Conservation (phyloP, 2,113 vertebrate species). For the Nyctibius bracteatus region DNA sequence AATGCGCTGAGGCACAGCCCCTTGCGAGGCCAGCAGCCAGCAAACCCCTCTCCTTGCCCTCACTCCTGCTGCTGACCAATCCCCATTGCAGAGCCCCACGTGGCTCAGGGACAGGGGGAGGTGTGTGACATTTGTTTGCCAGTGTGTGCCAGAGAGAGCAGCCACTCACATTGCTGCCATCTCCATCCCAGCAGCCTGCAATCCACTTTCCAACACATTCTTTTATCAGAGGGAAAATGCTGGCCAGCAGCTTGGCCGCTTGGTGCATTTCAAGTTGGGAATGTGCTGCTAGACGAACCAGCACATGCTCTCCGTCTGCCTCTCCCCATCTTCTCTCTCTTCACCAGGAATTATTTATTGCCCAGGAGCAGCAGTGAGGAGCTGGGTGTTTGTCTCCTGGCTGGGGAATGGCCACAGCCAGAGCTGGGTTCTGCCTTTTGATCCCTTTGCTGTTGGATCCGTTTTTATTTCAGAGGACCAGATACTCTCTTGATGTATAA, state of each 20-base stretch:
- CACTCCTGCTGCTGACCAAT: not conserved
- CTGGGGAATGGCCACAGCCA: rapidly evolving
- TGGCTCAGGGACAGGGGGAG: not conserved
- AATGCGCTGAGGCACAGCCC: not conserved
- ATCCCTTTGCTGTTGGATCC: not conserved
- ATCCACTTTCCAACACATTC: not conserved
- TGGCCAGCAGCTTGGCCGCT: not conserved
- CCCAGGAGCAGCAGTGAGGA: not conserved
- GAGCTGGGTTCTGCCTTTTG: not conserved
- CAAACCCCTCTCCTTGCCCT: not conserved
- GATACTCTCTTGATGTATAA: not conserved
- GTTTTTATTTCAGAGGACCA: not conserved
- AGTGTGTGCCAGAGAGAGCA: not conserved
- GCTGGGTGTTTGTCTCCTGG: not conserved
- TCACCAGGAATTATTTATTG: not conserved
- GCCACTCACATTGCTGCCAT: rapidly evolving
- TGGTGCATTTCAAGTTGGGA: not conserved
- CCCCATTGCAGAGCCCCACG: rapidly evolving
- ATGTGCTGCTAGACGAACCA: not conserved
- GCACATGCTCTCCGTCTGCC: not conserved
- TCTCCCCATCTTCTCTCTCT: not conserved
- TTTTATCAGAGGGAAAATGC: not conserved
- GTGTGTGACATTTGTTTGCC: not conserved
- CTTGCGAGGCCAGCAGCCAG: not conserved
- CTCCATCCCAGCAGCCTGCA: not conserved